Evolutionary conservation across 1,140 invertebrate genomes (phyloP), one percentile per base, ranked within the genome.

Genomic region (Rhagoletis zephyria): DNA sequence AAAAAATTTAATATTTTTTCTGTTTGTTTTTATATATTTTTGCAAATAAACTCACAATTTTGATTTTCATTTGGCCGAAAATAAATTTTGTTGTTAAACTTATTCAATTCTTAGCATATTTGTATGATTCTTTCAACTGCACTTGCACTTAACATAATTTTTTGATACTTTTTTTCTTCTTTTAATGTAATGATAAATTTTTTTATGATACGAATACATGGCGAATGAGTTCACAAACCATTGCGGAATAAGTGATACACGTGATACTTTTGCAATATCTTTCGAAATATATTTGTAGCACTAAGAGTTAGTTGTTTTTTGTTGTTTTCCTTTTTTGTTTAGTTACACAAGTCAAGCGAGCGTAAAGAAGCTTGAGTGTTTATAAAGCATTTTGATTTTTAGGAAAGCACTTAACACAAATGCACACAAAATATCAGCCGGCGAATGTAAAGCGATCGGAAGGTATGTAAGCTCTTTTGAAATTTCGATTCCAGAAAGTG

Each of bases 271-370:
- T 51, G 48, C 30, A n/a, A 2, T 51, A 81, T 81, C 6, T 56
- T 30, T 56, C n/a, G 16, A 81, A 30, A 63, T 12, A 67, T 9
- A 30, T 67, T 7, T 67, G 0, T 67, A 40, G n/a, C 30, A 14
- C 16, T 67, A 19, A 19, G 74, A 7, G 45, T 81, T 56, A 30
- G 16, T n/a, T 48, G 51, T 51, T 81, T 81, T 9, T n/a, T 30
- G 2, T 30, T 10, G 5, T 59, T 56, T 56, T 51, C 4, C 19
- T 81, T 81, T 30, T 56, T 56, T 42, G 16, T 56, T 81, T 81
- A 51, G 74, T 81, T 56, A 56, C 48, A 81, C 74, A 81, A 81
- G 10, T 7, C 74, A 81, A 81, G 74, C 74, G n/a, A 81, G 74
- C 16, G 30, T 1, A 30, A 14, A 81, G 10, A 56, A 81, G 74